Evolutionary conservation across 2,888 invertebrate genomes (phyloP), one percentile per base, ranked within the genome.

Genomic region (Pammene fasciana): DNA sequence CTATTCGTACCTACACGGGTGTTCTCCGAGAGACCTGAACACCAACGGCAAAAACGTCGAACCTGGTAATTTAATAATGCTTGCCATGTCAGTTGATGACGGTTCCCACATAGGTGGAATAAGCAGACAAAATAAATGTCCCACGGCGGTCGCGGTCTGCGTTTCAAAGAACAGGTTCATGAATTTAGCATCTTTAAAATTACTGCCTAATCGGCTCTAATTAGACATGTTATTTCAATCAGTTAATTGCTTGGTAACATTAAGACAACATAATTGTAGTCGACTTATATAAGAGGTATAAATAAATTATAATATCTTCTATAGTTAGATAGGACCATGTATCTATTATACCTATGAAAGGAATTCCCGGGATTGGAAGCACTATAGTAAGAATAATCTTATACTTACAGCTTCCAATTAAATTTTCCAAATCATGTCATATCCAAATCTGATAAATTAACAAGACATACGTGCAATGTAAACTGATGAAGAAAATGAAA

Each of bases 101-200:
- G 78, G 75, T 80, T 79, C 81, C 77, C 73, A 75, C 82, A 84
- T 82, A 82, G 79, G 82, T 83, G 78, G 79, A 81, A 87, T 87
- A 82, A 76, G 82, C 83, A 87, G 87, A 86, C 87, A 74, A 81
- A 70, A 79, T 78, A 77, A 82, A 83, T 83, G 78, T 75, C 75
- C 74, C 73, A 68, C 46, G 73, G 72, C 56, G 71, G 70, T 38
- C 77, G 70, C 62, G 78, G 77, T 80, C 74, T 64, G 71, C 75
- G 71, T 48, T 68, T 72, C 72, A 75, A 76, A 45, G 71, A 65
- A 74, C 75, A 71, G 73, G 75, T 74, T 75, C 73, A 66, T 67
- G 65, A 74, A 72, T 68, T 66, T 71, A 71, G 68, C 64, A 66
- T 60, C 43, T 61, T 56, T 54, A 5, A 48, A 54, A 52, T 43